A percentile compares a stretch with the other conserved stretches of the same genome.
phyloP scores from a whole-genome alignment of 2,113 vertebrate species.

The Hyla sarda region DNA sequence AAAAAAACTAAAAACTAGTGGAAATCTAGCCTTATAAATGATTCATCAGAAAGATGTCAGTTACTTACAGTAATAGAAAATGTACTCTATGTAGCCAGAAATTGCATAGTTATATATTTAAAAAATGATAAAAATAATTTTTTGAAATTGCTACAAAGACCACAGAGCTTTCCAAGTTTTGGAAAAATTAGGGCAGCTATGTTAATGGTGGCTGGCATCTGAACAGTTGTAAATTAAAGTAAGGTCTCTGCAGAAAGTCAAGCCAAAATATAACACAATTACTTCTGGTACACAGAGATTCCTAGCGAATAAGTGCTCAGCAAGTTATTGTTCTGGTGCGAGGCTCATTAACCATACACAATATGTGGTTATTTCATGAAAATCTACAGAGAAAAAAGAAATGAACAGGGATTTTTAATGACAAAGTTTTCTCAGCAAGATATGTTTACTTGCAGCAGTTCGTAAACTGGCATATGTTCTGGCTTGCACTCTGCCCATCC shows the following conservation, averaged over 20 bases:
- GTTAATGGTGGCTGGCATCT: conserved; percentile 17
- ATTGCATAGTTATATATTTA: too few species aligned
- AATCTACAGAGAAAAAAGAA: conserved; percentile 5
- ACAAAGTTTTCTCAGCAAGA: neutral
- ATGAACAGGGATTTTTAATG: conserved; percentile 25
- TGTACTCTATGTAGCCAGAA: neutral
- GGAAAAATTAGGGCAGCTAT: conserved; percentile 16
- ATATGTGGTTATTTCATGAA: conserved; percentile 20
- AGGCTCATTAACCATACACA: conserved; percentile 48
- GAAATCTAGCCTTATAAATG: too few species aligned
- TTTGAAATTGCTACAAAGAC: neutral
- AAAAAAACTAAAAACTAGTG: too few species aligned
- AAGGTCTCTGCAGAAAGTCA: neutral
- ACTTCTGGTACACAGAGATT: conserved; percentile 32
- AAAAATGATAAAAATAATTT: neutral
- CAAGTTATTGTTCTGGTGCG: conserved; percentile 39
- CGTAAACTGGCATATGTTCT: neutral
- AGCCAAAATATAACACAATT: conserved; percentile 30
- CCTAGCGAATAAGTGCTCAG: conserved; percentile 6
- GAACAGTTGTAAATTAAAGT: neutral
- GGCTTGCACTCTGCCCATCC: neutral
- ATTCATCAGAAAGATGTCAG: conserved; percentile 5
- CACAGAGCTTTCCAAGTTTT: neutral
- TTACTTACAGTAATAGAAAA: neutral
- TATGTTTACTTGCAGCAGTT: neutral